Evolutionary conservation across 2,888 invertebrate genomes (phyloP), one percentile per base, ranked within the genome.

Genomic region (Oscheius sp.): DNA sequence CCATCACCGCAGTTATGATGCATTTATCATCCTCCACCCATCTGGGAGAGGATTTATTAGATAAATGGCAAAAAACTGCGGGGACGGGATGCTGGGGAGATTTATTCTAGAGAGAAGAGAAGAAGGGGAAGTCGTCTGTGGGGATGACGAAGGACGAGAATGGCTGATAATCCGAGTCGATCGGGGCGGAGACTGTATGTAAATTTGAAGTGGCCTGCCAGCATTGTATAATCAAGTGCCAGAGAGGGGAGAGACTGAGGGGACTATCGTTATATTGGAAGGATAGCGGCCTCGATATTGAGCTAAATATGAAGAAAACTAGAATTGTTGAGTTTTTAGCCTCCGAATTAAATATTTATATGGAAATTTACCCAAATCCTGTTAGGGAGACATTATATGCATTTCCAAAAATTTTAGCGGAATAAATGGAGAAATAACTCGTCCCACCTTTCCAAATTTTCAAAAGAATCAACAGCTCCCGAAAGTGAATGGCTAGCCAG

Each of bases 1-100:
- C 43, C 46, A 72, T 76, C 79, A 74, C 81, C 81, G 81, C 79
- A 81, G 81, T 81, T 79, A 74, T 78, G 81, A 81, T 81, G 81
- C 81, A 81, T 81, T 81, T 81, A 81, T 81, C 79, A 45, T 71
- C 56, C 58, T 1, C n/a, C 46, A 41, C 9, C 35, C 3, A 35
- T n/a, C n/a, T n/a, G n/a, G n/a, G n/a, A n/a, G n/a, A n/a, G n/a
- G n/a, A n/a, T n/a, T 43, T 23, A 52, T 58, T 23, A 35, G 80
- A 80, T 77, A 76, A 80, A 80, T 75, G 76, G 35, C 74, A 43
- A 56, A 61, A 69, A 76, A 80, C 80, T 76, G 59, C 76, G 74
- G 77, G 66, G 78, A 77, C 70, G 18, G 55, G 9, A 2, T 16
- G 45, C 9, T 12, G 45, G 45, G 45, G 45, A 46, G 66, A 56